Evolutionary conservation across 1,140 invertebrate species (phyloP).

Genomic region (Periplaneta americana): DNA sequence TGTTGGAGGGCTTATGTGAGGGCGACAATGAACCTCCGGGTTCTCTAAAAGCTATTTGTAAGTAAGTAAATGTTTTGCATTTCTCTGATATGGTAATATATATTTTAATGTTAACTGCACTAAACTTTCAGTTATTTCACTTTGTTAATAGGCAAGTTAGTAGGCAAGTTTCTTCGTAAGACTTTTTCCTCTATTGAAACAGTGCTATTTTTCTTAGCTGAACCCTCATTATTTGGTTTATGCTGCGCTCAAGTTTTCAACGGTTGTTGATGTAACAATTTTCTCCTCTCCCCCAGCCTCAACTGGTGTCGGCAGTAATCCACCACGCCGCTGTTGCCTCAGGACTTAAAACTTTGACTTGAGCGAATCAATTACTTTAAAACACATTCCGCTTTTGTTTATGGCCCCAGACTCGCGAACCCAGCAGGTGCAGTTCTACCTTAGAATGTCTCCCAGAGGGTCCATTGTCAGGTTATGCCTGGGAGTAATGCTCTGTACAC

Average conservation of each 20-base stretch:
- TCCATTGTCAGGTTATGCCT: not conserved
- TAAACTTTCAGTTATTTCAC: no score
- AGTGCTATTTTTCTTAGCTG: no score
- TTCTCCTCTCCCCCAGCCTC: not conserved
- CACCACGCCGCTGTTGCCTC: not conserved
- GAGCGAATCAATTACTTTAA: not conserved
- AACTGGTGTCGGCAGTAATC: not conserved
- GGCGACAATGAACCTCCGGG: no score
- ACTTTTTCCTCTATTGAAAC: no score
- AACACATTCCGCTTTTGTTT: not conserved
- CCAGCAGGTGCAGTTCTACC: not conserved
- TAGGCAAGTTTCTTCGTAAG: no score
- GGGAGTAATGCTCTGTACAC: not conserved
- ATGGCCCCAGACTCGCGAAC: not conserved
- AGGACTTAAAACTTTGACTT: not conserved
- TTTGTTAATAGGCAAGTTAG: no score
- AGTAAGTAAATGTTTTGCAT: no score
- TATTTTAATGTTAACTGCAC: no score
- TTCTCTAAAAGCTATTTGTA: no score
- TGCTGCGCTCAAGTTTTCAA: not conserved
- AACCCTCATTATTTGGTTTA: not conserved
- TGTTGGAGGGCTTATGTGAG: no score
- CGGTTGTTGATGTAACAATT: not conserved
- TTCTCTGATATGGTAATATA: no score
- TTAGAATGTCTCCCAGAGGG: not conserved